phyloP scores from a whole-genome alignment of 2,888 invertebrate species.

The Stenoptilia bipunctidactyla region DNA sequence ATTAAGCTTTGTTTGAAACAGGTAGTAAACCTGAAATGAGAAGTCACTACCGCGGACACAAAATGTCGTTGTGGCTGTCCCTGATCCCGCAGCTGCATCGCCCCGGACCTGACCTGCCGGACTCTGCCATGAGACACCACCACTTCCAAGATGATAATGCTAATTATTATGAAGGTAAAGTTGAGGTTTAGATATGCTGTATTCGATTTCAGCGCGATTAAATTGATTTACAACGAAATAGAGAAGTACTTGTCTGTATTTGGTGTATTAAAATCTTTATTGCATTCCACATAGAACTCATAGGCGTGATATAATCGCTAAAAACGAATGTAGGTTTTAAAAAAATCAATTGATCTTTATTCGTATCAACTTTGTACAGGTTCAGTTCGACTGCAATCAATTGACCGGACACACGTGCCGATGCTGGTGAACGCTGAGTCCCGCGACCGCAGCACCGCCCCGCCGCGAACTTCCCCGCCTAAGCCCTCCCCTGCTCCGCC shows the following conservation, averaged over 20 bases:
- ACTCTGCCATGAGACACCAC: conserved; percentile 88
- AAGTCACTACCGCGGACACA: conserved; percentile 94
- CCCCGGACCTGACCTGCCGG: conserved; percentile 79
- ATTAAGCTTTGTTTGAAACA: too few relatives aligned
- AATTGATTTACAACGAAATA: too few relatives aligned
- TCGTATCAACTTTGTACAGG: conserved; percentile 70
- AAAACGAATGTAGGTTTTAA: too few relatives aligned
- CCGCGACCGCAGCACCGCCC: conserved; percentile 40
- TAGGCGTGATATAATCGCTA: too few relatives aligned
- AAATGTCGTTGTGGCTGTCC: conserved; percentile 93
- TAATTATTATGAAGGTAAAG: conserved; percentile 82
- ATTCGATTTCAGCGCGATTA: too few relatives aligned
- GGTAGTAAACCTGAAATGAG: conserved; percentile 83
- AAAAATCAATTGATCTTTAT: too few relatives aligned
- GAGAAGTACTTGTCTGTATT: too few relatives aligned
- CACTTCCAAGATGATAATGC: conserved; percentile 87
- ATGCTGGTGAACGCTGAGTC: conserved; percentile 54
- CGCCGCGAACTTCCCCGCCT: conserved; percentile 56
- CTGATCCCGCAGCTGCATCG: conserved; percentile 91
- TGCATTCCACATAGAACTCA: too few relatives aligned
- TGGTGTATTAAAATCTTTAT: too few relatives aligned
- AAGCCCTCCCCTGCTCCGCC: conserved; percentile 48
- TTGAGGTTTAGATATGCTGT: too few relatives aligned
- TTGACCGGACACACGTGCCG: conserved; percentile 75
- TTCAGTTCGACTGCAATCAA: conserved; percentile 80